These are phyloP conservation scores for Drosophila mettleri DNA, from an alignment of 2,888 invertebrate genomes.

Conservation along the genomic window DNA sequence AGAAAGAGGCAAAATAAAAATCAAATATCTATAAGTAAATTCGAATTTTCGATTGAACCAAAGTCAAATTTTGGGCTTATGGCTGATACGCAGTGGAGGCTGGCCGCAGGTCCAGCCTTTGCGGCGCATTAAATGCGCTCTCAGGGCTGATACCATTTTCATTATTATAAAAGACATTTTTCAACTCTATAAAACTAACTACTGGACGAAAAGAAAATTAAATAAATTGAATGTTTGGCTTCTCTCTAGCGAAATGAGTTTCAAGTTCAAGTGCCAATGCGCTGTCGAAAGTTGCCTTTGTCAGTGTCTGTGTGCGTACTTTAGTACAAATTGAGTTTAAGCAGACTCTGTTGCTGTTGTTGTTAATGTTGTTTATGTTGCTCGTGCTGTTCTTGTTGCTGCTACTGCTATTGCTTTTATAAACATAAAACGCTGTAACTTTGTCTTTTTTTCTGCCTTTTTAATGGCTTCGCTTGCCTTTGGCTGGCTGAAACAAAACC, in stretches of 20 bases:
- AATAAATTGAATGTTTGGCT: constrained; percentile 15
- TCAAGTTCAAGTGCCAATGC: constrained; percentile 68
- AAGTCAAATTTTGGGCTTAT: not conserved
- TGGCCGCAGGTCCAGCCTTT: not conserved
- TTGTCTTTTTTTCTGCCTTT: constrained; percentile 57
- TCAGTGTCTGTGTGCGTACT: constrained; percentile 16
- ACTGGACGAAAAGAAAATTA: constrained; percentile 21
- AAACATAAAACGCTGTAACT: constrained; percentile 65
- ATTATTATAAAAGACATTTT: constrained; percentile 8
- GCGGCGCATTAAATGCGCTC: not conserved
- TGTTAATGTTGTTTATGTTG: constrained; percentile 12
- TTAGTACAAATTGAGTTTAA: constrained; percentile 67
- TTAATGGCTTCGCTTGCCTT: constrained; percentile 68
- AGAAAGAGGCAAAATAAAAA: too few species aligned
- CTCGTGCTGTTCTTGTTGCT: constrained; percentile 2
- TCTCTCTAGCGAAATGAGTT: constrained; percentile 10
- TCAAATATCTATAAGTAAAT: too few species aligned
- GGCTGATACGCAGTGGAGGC: not conserved
- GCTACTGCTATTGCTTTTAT: constrained; percentile 27
- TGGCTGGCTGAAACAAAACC: constrained; percentile 49
- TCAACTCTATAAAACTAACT: constrained; percentile 9
- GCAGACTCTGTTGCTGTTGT: constrained; percentile 14
- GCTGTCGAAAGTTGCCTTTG: constrained; percentile 59
- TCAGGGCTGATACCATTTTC: not conserved
- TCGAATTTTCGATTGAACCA: too few species aligned